phyloP scores from a whole-genome alignment of 2,113 vertebrate genomes.

The Pseudorasbora parva region DNA sequence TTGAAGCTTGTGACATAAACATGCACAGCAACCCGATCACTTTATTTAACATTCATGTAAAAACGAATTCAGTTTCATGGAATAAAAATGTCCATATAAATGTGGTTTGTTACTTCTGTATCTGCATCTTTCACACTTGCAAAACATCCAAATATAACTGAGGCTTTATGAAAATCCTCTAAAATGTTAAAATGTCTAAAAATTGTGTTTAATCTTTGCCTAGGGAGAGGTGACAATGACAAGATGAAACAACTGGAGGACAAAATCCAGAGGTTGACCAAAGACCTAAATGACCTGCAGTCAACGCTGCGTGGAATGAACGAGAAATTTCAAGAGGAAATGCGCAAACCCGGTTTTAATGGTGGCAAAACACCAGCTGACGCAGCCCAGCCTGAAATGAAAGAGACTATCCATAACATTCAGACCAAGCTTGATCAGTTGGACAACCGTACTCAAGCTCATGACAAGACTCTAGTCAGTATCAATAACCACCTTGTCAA shows the following conservation, averaged over 20 bases:
- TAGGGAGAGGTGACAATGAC: constrained; percentile 77
- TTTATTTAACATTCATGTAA: no score
- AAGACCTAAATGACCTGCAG: constrained; percentile 83
- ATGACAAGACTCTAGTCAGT: constrained; percentile 81
- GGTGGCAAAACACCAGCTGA: constrained; percentile 80
- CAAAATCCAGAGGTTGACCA: constrained; percentile 84
- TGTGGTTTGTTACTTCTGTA: neutral
- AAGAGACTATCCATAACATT: constrained; percentile 86
- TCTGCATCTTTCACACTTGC: neutral
- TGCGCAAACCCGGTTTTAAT: constrained; percentile 59
- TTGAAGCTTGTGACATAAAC: no score
- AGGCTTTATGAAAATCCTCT: neutral
- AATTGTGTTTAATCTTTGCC: neutral
- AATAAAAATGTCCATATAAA: no score
- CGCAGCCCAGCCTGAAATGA: constrained; percentile 84
- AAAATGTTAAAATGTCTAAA: neutral
- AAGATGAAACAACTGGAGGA: constrained; percentile 86
- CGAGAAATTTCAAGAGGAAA: constrained; percentile 72
- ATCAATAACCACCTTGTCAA: constrained; percentile 83
- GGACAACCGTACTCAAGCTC: constrained; percentile 84
- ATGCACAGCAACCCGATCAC: no score
- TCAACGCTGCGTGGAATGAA: constrained; percentile 75
- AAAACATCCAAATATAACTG: neutral
- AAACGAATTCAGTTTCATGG: no score
- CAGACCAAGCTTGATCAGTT: constrained; percentile 88